A percentile compares a stretch with the other conserved stretches of the same genome.
Conservation (phyloP, 1,140 invertebrate genomes). For the Formica selysi region DNA sequence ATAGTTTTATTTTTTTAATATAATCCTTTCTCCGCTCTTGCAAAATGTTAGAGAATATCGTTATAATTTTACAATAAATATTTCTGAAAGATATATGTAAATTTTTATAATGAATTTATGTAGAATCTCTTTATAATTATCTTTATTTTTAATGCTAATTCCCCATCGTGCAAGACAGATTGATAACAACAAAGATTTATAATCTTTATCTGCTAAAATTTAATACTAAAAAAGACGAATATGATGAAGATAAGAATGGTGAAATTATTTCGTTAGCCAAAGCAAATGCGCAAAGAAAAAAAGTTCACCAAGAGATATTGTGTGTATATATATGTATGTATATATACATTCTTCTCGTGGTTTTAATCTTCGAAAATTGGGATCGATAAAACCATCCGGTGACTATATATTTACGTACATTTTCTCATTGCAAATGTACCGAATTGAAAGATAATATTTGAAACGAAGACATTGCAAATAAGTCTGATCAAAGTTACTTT, state of each 20-base stretch:
- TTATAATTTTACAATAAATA: not conserved
- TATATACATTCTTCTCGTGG: conserved; percentile 23
- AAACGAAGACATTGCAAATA: not conserved
- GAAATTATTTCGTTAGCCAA: not conserved
- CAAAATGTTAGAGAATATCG: not conserved
- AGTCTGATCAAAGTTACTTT: not conserved
- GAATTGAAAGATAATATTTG: not conserved
- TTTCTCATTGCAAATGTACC: conserved; percentile 17
- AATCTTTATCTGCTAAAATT: not conserved
- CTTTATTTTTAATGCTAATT: too few relatives aligned
- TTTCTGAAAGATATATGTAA: not conserved
- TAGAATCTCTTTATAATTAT: too few relatives aligned
- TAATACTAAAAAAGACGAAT: conserved; percentile 32
- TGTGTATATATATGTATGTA: too few relatives aligned
- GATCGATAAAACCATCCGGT: not conserved
- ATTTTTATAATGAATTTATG: not conserved
- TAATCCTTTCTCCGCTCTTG: not conserved
- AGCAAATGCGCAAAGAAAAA: not conserved
- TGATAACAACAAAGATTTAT: too few relatives aligned
- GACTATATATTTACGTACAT: not conserved
- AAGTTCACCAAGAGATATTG: not conserved
- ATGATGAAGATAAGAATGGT: not conserved
- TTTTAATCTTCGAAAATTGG: not conserved
- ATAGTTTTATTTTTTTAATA: not conserved
- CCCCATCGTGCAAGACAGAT: too few relatives aligned